phyloP scores from a whole-genome alignment of 1,140 invertebrate species.

The Aporrectodea caliginosa region DNA sequence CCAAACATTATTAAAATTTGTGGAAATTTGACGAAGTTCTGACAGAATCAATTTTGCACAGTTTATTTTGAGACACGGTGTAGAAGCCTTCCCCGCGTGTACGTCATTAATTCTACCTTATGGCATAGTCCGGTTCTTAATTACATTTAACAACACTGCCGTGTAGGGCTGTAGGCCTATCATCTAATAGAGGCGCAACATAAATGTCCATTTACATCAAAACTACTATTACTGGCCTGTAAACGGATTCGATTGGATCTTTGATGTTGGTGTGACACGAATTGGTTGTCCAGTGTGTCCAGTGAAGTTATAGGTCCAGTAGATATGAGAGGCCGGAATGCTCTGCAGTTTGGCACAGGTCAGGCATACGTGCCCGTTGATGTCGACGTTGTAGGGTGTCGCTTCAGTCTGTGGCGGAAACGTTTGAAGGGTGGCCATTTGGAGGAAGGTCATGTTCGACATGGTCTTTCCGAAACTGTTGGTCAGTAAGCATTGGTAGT shows the following conservation, averaged over 20 bases:
- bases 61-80: no score
- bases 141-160: no score
- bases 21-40: no score
- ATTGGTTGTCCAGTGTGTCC: not conserved
- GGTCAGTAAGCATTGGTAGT: not conserved
- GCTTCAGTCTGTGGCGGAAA: not conserved
- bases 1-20: no score
- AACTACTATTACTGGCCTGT: no score
- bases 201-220: no score
- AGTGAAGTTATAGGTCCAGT: not conserved
- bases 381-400: not conserved
- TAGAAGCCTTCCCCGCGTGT: no score
- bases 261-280: not conserved
- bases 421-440: not conserved
- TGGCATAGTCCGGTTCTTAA: no score
- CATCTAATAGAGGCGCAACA: no score
- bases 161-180: no score
- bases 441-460: not conserved
- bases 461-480: not conserved
- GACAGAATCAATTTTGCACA: no score
- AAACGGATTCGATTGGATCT: not conserved
- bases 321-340: not conserved
- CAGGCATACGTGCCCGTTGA: not conserved
- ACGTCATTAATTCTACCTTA: no score
- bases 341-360: not conserved